Evolutionary conservation across 2,797 vertebrate species (phyloP).

Genomic region (Apodemus agrarius): DNA sequence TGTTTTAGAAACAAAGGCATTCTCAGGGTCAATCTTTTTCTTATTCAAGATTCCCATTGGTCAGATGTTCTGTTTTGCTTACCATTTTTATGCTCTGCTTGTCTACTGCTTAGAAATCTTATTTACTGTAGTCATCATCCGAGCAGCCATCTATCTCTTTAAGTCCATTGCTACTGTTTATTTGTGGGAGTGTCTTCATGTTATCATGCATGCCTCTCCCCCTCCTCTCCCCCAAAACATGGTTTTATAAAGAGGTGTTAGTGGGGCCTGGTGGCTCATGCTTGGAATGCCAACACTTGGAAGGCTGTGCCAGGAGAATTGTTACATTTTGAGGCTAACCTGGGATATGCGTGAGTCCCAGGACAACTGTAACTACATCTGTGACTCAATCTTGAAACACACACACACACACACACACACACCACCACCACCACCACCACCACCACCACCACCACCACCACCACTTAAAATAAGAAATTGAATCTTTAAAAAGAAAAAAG

Average conservation of each 20-base stretch:
- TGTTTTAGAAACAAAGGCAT: background rate
- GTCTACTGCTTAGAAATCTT: background rate
- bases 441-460: no score
- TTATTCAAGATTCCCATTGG: background rate
- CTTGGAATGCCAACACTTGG: background rate
- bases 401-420: background rate
- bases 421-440: no score
- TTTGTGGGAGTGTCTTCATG: background rate
- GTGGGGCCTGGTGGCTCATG: background rate
- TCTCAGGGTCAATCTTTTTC: background rate
- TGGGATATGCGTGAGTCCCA: background rate
- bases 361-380: background rate
- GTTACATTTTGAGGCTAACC: background rate
- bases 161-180: background rate
- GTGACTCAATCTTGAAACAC: background rate
- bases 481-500: background rate
- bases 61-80: background rate
- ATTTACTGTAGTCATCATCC: background rate
- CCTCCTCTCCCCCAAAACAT: background rate
- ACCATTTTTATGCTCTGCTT: background rate
- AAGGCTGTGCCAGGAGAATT: background rate
- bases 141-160: background rate
- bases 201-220: background rate
- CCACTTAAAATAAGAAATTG: background rate
- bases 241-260: background rate